Evolutionary conservation across 1,140 invertebrate genomes (phyloP), one percentile per base, ranked within the genome.

Genomic region (Carcinoscorpius rotundicauda): DNA sequence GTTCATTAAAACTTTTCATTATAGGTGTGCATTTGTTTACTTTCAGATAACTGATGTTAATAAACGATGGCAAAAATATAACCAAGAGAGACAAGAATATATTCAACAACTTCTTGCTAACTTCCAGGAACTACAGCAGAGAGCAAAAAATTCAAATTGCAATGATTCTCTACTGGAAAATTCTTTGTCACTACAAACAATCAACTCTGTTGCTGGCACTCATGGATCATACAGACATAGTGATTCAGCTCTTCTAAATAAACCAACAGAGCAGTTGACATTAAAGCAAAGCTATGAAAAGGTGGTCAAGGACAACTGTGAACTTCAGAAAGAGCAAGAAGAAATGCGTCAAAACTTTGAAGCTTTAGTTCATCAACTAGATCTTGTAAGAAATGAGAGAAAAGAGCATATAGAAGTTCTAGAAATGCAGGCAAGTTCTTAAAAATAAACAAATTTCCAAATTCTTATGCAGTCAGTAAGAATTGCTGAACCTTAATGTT

Each of bases 1-100:
- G 29, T 29, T 29, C 29, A 29, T 29, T 29, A 29, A 29, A 29
- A 29, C 29, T 29, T 29, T 29, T 29, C 29, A 29, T 29, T 29
- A 29, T 29, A 29, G 29, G 29, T 29, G 29, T 29, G 29, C 29
- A 1, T 29, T 29, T 29, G 29, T 29, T 29, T 29, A 29, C 29
- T 29, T 29, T 29, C 48, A 57, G 56, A 29, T 57, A 57, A 57
- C 56, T 57, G 56, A 57, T 11, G 56, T 57, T 11, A 57, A 57
- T 29, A 57, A 57, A 57, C n/a, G 56, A 57, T 57, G 56, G 56
- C 56, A 57, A 57, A 57, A 57, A 57, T 57, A 57, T 9, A 57
- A 57, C 9, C 56, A 57, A 11, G 56, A 57, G 48, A 57, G 56
- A 57, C 56, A 57, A 57, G 56, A 57, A 11, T 29, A 57, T 57